Evolutionary conservation across 2,888 invertebrate species (phyloP), one percentile per base, ranked within the genome.

Genomic region (Hirtodrosophila histrioides): DNA sequence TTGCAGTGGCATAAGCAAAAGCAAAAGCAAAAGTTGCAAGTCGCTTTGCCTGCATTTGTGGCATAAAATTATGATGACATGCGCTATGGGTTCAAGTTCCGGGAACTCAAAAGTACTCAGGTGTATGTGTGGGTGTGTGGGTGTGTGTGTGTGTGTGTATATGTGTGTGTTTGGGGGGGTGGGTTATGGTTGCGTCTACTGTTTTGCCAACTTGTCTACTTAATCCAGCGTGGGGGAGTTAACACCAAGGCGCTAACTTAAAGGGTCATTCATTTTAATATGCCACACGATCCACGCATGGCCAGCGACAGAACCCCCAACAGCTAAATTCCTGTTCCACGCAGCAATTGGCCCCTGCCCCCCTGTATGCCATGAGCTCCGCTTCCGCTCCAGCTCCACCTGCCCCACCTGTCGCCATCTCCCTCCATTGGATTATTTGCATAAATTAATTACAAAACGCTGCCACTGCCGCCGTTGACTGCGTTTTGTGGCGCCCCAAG

Each of bases 371-470:
- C 17, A 17, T 2, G 17, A 17, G 17, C 17, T 17, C 17, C 17
- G 17, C 17, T 17, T 17, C 17, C 17, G 17, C 17, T 17, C 1
- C 17, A 17, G 17, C 17, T 17, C 44, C 56, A 2, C 5, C 6
- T 24, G 0, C 37, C 31, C n/a, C 35, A 46, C 27, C 2, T 17
- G 8, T 27, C 4, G 12, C 17, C 36, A 31, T 6, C 2, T 11
- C 10, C 31, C 37, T 24, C 46, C 54, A 45, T 70, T 58, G 63
- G 75, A 82, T 79, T 85, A 82, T 85, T 85, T 85, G 82, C 82
- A 82, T 82, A 82, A 82, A 82, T 82, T 82, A 82, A 82, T 82
- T 82, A 85, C 77, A 82, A 82, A 85, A 81, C 78, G 78, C 61
- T 85, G 76, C 65, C 60, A 40, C 56, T 27, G 41, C 50, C 31